These are phyloP conservation scores for Rhinophrynus dorsalis DNA, from an alignment of 2,797 vertebrate genomes.

Conservation along the genomic window DNA sequence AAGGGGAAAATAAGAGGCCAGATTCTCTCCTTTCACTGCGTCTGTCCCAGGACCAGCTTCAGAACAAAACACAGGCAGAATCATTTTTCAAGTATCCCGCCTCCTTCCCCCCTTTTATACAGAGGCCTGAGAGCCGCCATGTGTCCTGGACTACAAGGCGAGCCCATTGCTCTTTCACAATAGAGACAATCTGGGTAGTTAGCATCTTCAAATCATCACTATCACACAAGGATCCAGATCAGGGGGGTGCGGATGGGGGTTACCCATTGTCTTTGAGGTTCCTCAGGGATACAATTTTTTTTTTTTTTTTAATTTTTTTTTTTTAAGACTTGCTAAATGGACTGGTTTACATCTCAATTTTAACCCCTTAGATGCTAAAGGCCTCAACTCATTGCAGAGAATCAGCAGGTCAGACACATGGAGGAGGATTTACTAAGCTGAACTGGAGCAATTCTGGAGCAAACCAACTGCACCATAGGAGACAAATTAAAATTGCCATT, in stretches of 20 bases:
- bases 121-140: conserved; percentile 18
- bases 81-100: conserved; percentile 57
- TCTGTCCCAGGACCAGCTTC: conserved; percentile 44
- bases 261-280: too few relatives aligned
- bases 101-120: conserved; percentile 63
- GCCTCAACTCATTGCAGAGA: too few relatives aligned
- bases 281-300: neutral
- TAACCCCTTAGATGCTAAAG: too few relatives aligned
- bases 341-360: too few relatives aligned
- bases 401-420: too few relatives aligned
- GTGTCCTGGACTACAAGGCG: conserved; percentile 14
- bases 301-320: too few relatives aligned
- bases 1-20: conserved; percentile 45
- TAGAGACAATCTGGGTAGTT: conserved; percentile 13
- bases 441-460: too few relatives aligned
- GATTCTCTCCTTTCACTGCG: conserved; percentile 50
- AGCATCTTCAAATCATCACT: conserved; percentile 11
- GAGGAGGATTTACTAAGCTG: too few relatives aligned
- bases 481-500: too few relatives aligned
- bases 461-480: too few relatives aligned
- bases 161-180: conserved; percentile 1
- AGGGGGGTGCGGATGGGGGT: neutral
- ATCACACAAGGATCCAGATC: neutral
- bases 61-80: conserved; percentile 57
- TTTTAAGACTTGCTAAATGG: neutral